A percentile compares a stretch with the other conserved stretches of the same genome.
Conservation (phyloP, 2,113 vertebrate genomes). For the Chaetodon trifascialis region DNA sequence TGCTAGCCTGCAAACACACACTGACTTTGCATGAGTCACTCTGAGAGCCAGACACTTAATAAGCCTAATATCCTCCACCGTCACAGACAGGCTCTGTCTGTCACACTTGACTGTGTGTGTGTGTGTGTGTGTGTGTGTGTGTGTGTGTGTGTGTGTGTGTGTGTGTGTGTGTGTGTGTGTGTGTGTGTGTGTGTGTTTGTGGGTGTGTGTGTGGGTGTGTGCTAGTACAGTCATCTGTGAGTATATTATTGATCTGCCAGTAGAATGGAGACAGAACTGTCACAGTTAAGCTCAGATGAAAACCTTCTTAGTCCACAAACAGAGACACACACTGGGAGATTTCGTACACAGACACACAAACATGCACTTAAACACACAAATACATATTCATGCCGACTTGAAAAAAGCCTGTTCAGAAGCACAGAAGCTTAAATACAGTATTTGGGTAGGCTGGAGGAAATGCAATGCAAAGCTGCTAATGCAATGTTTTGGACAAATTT, state of each 20-base stretch:
- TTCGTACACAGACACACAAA: slow-evolving; percentile 29
- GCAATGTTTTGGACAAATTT: not conserved
- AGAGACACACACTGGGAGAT: not conserved
- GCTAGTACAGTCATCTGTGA: slow-evolving; percentile 48
- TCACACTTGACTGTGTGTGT: slow-evolving; percentile 7
- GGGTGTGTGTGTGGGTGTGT: not conserved
- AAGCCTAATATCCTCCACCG: slow-evolving; percentile 76
- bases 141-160: not conserved
- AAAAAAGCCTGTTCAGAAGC: slow-evolving; percentile 24
- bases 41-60: slow-evolving; percentile 64
- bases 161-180: slow-evolving; percentile 4
- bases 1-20: slow-evolving; percentile 56
- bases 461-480: slow-evolving; percentile 29
- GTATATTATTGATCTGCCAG: slow-evolving; percentile 65
- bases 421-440: slow-evolving; percentile 18
- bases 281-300: slow-evolving; percentile 55
- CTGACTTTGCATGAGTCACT: slow-evolving; percentile 61
- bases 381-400: slow-evolving; percentile 36
- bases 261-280: slow-evolving; percentile 56
- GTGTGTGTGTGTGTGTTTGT: not conserved
- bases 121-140: slow-evolving; percentile 26
- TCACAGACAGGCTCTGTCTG: slow-evolving; percentile 64
- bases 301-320: slow-evolving; percentile 42
- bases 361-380: slow-evolving; percentile 28
- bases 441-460: slow-evolving; percentile 9